phyloP scores from a whole-genome alignment of 2,888 invertebrate species.

The Platycnemis pennipes region DNA sequence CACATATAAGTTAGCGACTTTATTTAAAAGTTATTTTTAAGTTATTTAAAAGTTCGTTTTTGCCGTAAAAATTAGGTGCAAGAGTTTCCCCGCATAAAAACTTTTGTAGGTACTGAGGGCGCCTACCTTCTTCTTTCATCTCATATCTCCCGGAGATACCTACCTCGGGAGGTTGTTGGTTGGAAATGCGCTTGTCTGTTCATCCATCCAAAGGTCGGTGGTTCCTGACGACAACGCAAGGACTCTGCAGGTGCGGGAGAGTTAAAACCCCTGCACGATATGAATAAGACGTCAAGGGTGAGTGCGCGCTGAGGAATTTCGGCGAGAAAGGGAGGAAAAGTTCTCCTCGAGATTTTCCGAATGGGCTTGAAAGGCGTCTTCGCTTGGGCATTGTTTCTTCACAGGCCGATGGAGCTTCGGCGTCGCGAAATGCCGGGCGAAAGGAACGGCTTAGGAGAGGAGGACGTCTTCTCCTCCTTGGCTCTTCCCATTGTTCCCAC shows the following conservation, averaged over 20 bases:
- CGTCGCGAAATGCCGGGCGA: background rate
- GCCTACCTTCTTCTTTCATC: too few relatives aligned
- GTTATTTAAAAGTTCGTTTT: too few relatives aligned
- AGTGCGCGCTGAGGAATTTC: background rate
- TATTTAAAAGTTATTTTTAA: too few relatives aligned
- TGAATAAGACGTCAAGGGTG: background rate
- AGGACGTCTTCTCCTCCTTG: too few relatives aligned
- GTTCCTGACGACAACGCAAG: background rate
- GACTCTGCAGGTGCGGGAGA: background rate
- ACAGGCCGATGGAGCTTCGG: background rate
- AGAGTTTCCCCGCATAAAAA: too few relatives aligned
- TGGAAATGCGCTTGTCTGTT: background rate
- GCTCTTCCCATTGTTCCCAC: too few relatives aligned
- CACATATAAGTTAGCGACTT: too few relatives aligned
- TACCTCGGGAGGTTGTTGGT: too few relatives aligned
- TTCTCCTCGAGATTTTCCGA: background rate
- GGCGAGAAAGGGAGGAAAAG: background rate
- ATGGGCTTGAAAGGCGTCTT: background rate
- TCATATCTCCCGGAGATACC: too few relatives aligned
- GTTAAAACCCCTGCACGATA: background rate
- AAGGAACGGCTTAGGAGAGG: background rate
- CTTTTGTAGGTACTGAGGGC: too few relatives aligned
- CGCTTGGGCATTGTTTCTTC: background rate
- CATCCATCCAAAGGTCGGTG: background rate
- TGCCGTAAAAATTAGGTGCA: too few relatives aligned